phyloP scores from a whole-genome alignment of 2,888 invertebrate genomes.

The Toxonevra muliebris region DNA sequence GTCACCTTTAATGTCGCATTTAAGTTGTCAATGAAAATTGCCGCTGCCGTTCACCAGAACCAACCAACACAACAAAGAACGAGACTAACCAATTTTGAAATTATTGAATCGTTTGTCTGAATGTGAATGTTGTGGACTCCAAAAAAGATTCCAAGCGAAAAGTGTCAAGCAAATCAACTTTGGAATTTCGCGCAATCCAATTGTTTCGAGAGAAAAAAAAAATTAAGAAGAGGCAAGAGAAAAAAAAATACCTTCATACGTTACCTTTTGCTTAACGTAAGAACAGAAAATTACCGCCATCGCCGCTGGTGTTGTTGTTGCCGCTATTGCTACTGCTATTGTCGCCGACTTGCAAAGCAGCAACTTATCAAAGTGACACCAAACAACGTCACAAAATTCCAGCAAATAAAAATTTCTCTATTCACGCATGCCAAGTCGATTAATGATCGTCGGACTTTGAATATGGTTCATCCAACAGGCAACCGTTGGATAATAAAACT shows the following conservation, averaged over 20 bases:
- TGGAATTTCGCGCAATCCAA: constrained; percentile 47
- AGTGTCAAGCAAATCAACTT: constrained; percentile 48
- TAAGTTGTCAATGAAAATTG: constrained; percentile 30
- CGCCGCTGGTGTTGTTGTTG: constrained; percentile 29
- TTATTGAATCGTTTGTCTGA: constrained; percentile 44
- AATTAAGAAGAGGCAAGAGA: neutral
- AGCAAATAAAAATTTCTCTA: constrained; percentile 54
- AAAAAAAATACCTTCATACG: too few relatives aligned
- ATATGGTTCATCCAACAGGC: neutral
- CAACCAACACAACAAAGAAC: neutral
- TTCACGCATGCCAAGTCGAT: constrained; percentile 35
- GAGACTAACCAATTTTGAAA: constrained; percentile 39
- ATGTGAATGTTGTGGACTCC: constrained; percentile 23
- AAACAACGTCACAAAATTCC: constrained; percentile 62
- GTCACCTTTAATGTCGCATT: constrained; percentile 7
- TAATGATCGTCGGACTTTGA: constrained; percentile 26
- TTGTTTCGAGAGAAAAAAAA: constrained; percentile 42
- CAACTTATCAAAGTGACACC: constrained; percentile 63
- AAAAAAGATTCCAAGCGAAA: constrained; percentile 22
- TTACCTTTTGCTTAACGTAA: neutral
- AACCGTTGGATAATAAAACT: neutral
- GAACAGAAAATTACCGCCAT: constrained; percentile 2
- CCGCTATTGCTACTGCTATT: constrained; percentile 24
- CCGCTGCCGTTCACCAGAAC: neutral
- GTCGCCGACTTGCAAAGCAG: constrained; percentile 43